Evolutionary conservation across 1,140 invertebrate species (phyloP), one percentile per base, ranked within the genome.

Genomic region (Drosophila nebulosa): DNA sequence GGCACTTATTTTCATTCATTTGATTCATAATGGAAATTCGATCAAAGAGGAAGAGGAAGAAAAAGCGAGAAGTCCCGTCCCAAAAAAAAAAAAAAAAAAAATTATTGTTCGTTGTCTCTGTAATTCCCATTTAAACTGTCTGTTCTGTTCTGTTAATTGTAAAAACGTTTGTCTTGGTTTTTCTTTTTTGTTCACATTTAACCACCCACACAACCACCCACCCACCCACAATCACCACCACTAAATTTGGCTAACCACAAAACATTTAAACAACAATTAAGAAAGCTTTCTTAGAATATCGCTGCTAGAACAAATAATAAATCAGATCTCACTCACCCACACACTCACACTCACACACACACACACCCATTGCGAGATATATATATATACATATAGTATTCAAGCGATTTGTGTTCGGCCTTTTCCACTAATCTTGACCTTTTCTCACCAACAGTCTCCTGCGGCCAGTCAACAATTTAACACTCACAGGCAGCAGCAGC

Each of bases 111-210:
- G 39, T 36, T 35, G 16, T 22, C 26, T 56, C 12, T 32, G 30
- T 32, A 39, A 50, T 73, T 74, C 27, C 27, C 22, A 53, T 56
- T 14, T n/a, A n/a, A 59, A 61, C 67, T 46, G 51, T n/a, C n/a
- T n/a, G n/a, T n/a, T n/a, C n/a, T 39, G 67, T 74, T 64, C 62
- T 69, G 72, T 72, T 72, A 53, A 76, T 42, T 85, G 81, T 86
- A 88, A 51, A 86, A 88, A 88, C 75, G 83, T 86, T 86, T 86
- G 83, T 70, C 67, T 85, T 81, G 83, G 65, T 81, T 70, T 65
- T 81, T 70, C 67, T 21, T 12, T n/a, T 36, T 10, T 36, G 14
- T 4, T 1, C 14, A 69, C 58, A 73, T 74, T 52, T 61, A 57
- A 62, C 62, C 36, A 18, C 66, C 74, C 68, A 18, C 10, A 36